These are phyloP conservation scores for Eupsilia transversa DNA, from an alignment of 2,888 invertebrate genomes.

Conservation along the genomic window DNA sequence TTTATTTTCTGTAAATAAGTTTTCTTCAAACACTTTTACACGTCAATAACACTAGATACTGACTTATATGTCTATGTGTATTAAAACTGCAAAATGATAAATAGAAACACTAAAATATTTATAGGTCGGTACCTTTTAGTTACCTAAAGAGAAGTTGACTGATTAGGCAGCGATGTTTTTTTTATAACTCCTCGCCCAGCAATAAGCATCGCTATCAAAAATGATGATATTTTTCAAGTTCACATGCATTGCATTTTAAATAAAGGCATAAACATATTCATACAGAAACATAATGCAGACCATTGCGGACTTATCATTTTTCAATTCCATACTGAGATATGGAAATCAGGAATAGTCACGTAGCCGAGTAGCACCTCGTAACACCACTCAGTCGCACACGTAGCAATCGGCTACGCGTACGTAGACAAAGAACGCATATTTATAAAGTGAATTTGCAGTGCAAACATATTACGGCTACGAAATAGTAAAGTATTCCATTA, in stretches of 20 bases:
- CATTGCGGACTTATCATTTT: conserved; percentile 11
- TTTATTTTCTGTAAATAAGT: no score
- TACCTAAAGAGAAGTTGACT: not conserved
- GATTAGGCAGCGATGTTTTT: not conserved
- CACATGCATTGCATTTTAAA: not conserved
- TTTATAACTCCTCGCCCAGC: not conserved
- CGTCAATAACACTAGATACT: no score
- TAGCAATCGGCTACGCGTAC: conserved; percentile 23
- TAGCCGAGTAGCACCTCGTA: conserved; percentile 27
- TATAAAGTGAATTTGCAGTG: not conserved
- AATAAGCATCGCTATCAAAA: not conserved
- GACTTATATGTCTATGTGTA: no score
- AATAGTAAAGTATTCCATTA: no score
- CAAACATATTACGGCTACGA: not conserved
- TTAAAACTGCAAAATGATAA: no score
- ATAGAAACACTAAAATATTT: no score
- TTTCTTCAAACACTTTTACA: no score
- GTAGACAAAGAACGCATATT: conserved; percentile 18
- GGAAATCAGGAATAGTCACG: conserved; percentile 35
- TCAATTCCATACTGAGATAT: conserved; percentile 20
- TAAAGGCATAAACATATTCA: not conserved
- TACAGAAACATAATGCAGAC: not conserved
- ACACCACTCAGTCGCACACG: conserved; percentile 8
- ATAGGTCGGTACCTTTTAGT: no score
- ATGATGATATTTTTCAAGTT: not conserved